Evolutionary conservation across 2,113 vertebrate species (phyloP).

Genomic region (Pyrgilauda ruficollis): DNA sequence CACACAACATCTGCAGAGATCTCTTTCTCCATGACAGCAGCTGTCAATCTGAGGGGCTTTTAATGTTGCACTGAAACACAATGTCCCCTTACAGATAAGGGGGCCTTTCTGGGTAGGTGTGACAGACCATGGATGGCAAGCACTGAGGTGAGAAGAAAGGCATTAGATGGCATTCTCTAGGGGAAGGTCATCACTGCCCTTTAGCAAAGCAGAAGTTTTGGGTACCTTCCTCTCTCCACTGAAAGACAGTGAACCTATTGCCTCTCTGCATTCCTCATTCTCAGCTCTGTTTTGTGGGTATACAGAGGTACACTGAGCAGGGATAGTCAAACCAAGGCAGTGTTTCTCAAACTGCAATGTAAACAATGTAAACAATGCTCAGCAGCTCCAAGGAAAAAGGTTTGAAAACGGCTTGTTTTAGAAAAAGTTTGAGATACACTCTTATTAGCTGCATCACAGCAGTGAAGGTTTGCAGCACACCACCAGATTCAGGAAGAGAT

Average conservation of each 20-base stretch:
- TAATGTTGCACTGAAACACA: not conserved
- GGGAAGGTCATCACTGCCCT: not conserved
- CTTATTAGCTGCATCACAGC: not conserved
- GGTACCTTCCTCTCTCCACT: not conserved
- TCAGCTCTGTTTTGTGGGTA: not conserved
- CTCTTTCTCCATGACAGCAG: not conserved
- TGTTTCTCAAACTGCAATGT: not conserved
- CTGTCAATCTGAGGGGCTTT: not conserved
- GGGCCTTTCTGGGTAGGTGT: not conserved
- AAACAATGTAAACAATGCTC: not conserved
- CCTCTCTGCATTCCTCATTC: not conserved
- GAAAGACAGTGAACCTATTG: not conserved
- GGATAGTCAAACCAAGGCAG: rapidly evolving
- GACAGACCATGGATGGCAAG: not conserved
- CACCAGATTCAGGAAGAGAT: not conserved
- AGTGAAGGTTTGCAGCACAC: not conserved
- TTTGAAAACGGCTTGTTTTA: not conserved
- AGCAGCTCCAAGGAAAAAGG: not conserved
- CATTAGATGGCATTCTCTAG: not conserved
- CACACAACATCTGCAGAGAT: not conserved
- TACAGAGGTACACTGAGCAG: not conserved
- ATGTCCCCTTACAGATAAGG: not conserved
- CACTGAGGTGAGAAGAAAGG: not conserved
- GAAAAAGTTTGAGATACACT: not conserved
- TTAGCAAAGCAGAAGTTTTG: not conserved